These are phyloP conservation scores for Cryptotis parvus DNA, from an alignment of 2,113 vertebrate species.

Conservation along the genomic window DNA sequence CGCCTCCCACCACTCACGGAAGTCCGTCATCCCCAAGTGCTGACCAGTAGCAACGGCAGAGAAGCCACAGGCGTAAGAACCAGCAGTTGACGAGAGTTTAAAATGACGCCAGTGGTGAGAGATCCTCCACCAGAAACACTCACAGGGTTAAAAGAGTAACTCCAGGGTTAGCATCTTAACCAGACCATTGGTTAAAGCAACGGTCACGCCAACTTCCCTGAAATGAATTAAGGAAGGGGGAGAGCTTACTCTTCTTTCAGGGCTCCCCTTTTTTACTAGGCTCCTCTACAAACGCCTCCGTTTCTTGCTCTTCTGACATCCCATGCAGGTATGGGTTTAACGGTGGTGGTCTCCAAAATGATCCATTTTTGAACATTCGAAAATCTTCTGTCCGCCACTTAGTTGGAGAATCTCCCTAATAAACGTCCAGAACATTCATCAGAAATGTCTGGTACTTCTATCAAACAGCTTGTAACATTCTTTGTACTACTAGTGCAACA, in stretches of 20 bases:
- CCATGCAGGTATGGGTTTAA: constrained; percentile 97
- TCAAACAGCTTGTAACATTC: neutral
- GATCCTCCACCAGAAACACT: constrained; percentile 25
- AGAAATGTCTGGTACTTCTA: neutral
- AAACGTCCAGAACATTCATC: neutral
- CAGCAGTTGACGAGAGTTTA: constrained; percentile 4
- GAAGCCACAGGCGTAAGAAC: neutral
- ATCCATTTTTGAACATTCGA: constrained; percentile 99
- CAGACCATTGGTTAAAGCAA: constrained; percentile 19
- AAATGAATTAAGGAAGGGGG: neutral
- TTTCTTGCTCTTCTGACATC: constrained; percentile 95
- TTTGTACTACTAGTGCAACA: neutral
- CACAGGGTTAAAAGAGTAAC: constrained; percentile 11
- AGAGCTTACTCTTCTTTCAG: constrained; percentile 97
- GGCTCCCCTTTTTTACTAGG: constrained; percentile 94
- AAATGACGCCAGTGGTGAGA: constrained; percentile 39
- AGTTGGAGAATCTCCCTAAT: constrained; percentile 96
- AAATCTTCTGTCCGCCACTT: constrained; percentile 99
- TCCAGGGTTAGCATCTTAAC: constrained; percentile 38
- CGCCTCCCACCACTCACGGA: neutral
- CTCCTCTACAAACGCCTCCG: constrained; percentile 95
- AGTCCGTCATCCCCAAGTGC: constrained; percentile 19
- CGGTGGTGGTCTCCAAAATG: constrained; percentile 97
- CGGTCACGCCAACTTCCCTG: neutral
- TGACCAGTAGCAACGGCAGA: neutral